Evolutionary conservation across 2,113 vertebrate species (phyloP), one percentile per base, ranked within the genome.

Genomic region (Nicator chloris): DNA sequence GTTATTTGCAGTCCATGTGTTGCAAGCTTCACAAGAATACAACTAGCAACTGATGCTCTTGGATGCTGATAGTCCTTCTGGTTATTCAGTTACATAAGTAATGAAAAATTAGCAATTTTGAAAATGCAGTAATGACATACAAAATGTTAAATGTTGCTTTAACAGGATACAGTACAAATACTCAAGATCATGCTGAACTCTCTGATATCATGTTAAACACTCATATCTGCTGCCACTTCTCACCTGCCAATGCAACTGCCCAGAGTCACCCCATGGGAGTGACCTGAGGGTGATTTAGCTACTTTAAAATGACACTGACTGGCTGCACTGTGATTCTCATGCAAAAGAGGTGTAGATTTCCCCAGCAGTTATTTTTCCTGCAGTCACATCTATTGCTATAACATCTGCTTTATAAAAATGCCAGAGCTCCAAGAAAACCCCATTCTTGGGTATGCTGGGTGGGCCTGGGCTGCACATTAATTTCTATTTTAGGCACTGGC

Each of bases 351-450:
- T 49, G 44, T 60, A 54, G 33, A n/a, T 83, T 93, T 93, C 51
- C 49, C 64, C 54, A 60, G 88, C 72, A 78, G 56, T 78, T 80
- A 49, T 23, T 81, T 91, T 86, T 92, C 45, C 70, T 35, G 27
- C 47, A 82, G 56, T 73, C 31, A 19, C 31, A 83, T 82, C 64
- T 88, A 70, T 37, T 88, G 66, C 76, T 91, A 1, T 88, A 88
- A 83, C 68, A 90, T 75, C 76, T 96, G 68, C 76, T 92, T 94
- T 94, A 44, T 56, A 78, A 93, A 92, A 91, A 50, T 86, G 40
- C 47, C 68, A n/a, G 66, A 53, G 57, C 44, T 56, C 39, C 63
- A 66, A 17, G 70, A 87, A 93, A 92, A 30, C n/a, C 49, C 45
- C 0, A 0, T 65, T 95, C 37, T 54, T 86, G 85, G 19, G 28